Evolutionary conservation across 1,140 invertebrate species (phyloP).

Genomic region (Sinella curviseta): DNA sequence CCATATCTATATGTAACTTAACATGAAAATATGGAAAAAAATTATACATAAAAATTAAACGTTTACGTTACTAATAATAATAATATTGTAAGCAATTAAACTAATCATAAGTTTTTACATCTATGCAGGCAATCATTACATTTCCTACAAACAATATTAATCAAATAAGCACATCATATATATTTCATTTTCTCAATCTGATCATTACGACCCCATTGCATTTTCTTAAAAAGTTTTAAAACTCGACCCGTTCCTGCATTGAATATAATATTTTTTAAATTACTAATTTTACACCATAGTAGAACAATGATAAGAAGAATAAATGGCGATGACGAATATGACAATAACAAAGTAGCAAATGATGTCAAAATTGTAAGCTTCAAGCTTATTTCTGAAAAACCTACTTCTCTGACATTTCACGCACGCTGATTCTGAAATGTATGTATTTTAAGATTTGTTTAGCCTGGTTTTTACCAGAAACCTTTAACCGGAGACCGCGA

Average conservation of each 20-base stretch:
- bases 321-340: neutral
- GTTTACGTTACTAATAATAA: neutral
- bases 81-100: neutral
- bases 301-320: neutral
- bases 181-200: too few relatives aligned
- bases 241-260: too few relatives aligned
- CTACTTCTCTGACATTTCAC: neutral
- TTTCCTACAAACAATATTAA: neutral
- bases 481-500: neutral
- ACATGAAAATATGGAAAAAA: neutral
- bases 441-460: neutral
- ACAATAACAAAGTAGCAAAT: neutral
- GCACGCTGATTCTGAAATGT: neutral
- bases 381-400: conserved; percentile 6
- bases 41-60: neutral
- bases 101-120: neutral
- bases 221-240: too few relatives aligned
- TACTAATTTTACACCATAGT: too few relatives aligned
- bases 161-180: too few relatives aligned
- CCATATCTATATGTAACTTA: neutral
- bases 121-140: neutral
- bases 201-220: too few relatives aligned
- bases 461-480: neutral
- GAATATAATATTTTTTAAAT: too few relatives aligned
- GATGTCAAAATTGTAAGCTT: neutral